A percentile compares a stretch with the other conserved stretches of the same genome.
Evolutionary conservation across 1,140 invertebrate genomes (phyloP).

Genomic region (Drosophila orosa): DNA sequence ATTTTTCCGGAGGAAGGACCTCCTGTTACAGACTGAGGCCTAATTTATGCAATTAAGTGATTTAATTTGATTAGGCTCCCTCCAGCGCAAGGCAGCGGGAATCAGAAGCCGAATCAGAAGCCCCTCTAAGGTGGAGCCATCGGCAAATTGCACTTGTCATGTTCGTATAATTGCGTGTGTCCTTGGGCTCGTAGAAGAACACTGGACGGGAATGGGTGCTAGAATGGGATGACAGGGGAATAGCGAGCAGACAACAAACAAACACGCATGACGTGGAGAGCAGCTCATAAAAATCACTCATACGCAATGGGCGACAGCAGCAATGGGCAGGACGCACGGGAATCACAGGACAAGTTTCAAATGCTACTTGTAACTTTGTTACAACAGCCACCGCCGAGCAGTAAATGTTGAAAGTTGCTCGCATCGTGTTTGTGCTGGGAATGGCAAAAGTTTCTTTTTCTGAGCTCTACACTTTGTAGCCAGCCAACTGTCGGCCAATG

Average conservation of each 20-base stretch:
- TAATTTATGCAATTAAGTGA: slow-evolving; percentile 52
- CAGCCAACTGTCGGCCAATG: slow-evolving; percentile 48
- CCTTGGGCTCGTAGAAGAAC: slow-evolving; percentile 18
- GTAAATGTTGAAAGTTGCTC: slow-evolving; percentile 67
- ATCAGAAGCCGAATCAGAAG: slow-evolving; percentile 9
- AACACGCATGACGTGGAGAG: slow-evolving; percentile 39
- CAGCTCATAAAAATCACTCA: slow-evolving; percentile 76
- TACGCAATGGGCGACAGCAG: slow-evolving; percentile 57
- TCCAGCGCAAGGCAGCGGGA: slow-evolving; percentile 23
- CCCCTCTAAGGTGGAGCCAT: slow-evolving; percentile 2
- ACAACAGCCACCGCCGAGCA: slow-evolving; percentile 38
- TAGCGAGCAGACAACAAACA: slow-evolving; percentile 35
- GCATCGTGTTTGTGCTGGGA: slow-evolving; percentile 43
- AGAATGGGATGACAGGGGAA: background rate
- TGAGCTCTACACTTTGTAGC: slow-evolving; percentile 48
- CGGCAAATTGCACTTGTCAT: slow-evolving; percentile 48
- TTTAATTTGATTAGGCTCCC: slow-evolving; percentile 60
- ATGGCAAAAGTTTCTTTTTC: slow-evolving; percentile 58
- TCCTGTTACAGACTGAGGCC: slow-evolving; percentile 3
- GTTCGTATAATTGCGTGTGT: slow-evolving; percentile 44
- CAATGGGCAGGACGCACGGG: slow-evolving; percentile 38
- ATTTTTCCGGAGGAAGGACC: background rate
- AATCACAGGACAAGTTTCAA: slow-evolving; percentile 70
- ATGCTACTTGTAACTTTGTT: slow-evolving; percentile 80
- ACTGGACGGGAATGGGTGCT: background rate